Evolutionary conservation across 2,888 invertebrate species (phyloP), one percentile per base, ranked within the genome.

Genomic region (Carpatolechia fugitivella): DNA sequence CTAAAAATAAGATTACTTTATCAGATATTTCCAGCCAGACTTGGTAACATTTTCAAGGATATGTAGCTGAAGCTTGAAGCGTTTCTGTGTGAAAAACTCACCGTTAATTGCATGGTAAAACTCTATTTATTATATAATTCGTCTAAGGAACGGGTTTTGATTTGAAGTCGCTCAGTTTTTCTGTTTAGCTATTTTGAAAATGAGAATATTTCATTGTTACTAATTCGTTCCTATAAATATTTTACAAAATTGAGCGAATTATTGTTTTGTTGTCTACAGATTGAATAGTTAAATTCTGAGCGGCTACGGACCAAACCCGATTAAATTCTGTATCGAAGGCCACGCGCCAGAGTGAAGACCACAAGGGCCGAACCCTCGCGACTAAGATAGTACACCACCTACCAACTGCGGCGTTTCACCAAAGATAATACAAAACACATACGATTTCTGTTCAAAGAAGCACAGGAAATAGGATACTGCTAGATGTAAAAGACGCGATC

Each of bases 271-370:
- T n/a, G n/a, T n/a, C n/a, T n/a, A n/a, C n/a, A n/a, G 24, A 24
- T 24, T 24, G 24, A 8, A 40, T 40, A 16, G 13, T 14, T 14
- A 3, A 10, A 40, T 10, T 16, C 14, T 49, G 41, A 38, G 8
- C 31, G 50, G n/a, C 20, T 11, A 30, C 41, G 30, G 16, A 24
- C 31, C 31, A 58, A 60, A 55, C 50, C 55, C 54, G 30, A 55
- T 61, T 68, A 67, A 66, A 67, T 67, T 69, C 65, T 62, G 62
- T 65, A 52, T 63, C 53, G 59, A 74, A 76, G 66, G 71, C 69
- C 69, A 70, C 67, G 55, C 61, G 61, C 64, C 60, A 59, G 62
- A 56, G 41, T 50, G 14, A 31, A 18, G 52, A 40, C 35, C 38
- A 29, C 51, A 33, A 56, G 53, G 56, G 51, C 56, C 54, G 49